Evolutionary conservation across 2,888 invertebrate genomes (phyloP), one percentile per base, ranked within the genome.

Genomic region (Bembecia ichneumoniformis): DNA sequence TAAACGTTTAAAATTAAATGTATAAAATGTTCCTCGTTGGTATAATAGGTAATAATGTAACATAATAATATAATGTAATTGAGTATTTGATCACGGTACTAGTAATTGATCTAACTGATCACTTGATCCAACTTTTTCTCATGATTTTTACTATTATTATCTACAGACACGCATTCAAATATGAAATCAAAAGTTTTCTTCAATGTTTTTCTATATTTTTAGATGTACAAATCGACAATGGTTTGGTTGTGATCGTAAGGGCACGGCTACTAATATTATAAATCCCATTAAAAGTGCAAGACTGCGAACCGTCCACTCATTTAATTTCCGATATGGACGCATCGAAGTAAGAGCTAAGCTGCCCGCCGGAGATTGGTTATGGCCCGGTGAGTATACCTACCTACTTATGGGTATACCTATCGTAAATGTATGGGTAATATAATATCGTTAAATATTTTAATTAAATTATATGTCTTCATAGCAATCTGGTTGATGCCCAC

Each of bases 311-410:
- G 82, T 89, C 0, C 56, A 90, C 7, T 90, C 91, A 0, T 92
- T 92, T 75, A 82, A 83, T 53, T 92, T 93, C 74, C 89, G 83
- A 57, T 93, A 91, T 64, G 93, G 93, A 4, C 80, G 77, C 40
- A 73, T 92, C 14, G 91, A 91, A 68, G 87, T 91, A 5, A 80
- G 90, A 48, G 93, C 92, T 1, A 91, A 91, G 69, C 77, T 91
- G 81, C 92, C 93, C 1, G 81, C 88, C 35, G 93, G 93, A 14
- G 93, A 93, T 71, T 93, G 93, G 93, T 66, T 92, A 3, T 92
- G 92, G 84, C 87, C 87, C 62, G 87, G 86, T 86, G 67, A 51
- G 40, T 40, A 10, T 35, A 40, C 11, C 11, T 40, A 11, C 11
- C 35, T 35, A 40, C 11, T 11, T 5, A 5, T 40, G 3, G 13